A percentile compares a stretch with the other conserved stretches of the same genome.
Conservation (phyloP, 2,113 vertebrate species). For the Catharus minimus region DNA sequence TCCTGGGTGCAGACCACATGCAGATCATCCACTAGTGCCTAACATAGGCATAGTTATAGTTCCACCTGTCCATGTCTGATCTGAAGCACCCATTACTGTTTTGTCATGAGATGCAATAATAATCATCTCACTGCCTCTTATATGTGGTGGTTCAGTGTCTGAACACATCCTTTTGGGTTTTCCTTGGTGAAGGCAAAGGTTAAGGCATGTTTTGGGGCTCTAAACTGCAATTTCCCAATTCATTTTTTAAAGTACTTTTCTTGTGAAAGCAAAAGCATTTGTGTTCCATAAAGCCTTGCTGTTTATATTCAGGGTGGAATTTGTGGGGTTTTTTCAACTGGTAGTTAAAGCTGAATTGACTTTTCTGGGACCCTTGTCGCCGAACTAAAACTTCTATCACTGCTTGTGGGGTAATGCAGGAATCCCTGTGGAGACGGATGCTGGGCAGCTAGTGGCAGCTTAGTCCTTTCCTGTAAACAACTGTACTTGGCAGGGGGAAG, state of each 20-base stretch:
- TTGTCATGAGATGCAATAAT: not conserved
- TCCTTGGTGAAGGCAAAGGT: not conserved
- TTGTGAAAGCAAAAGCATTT: not conserved
- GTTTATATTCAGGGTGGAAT: not conserved
- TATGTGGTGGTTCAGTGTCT: not conserved
- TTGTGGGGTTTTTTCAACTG: fast-evolving
- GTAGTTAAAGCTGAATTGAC: not conserved
- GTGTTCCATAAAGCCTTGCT: not conserved
- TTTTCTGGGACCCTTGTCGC: not conserved
- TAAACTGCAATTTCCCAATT: not conserved
- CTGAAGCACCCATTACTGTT: not conserved
- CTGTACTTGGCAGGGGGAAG: not conserved
- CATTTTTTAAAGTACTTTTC: not conserved
- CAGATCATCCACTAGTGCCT: not conserved
- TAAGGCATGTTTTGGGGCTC: not conserved
- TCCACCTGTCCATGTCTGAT: not conserved
- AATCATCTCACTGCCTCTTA: not conserved
- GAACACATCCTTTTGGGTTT: not conserved
- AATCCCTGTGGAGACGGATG: not conserved
- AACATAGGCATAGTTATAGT: not conserved
- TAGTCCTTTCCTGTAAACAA: not conserved
- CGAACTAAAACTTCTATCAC: not conserved
- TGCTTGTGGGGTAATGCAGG: not conserved
- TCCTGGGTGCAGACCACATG: not conserved
- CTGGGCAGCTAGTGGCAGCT: not conserved